Conservation (phyloP, 2,888 invertebrate species). For the Dascillus cervinus region DNA sequence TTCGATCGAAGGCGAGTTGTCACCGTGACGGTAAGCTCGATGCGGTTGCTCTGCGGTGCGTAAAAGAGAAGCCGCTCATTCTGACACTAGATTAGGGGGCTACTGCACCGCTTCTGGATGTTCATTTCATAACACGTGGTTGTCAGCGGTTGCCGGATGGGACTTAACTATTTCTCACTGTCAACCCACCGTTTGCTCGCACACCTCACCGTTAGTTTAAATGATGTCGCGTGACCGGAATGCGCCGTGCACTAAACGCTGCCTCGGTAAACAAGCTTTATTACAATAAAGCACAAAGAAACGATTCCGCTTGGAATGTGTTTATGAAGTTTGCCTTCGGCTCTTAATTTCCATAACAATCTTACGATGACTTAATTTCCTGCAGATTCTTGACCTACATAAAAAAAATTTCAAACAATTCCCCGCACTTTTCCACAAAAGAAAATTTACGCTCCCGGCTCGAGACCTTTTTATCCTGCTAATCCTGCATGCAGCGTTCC, state of each 20-base stretch:
- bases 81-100: slow-evolving; percentile 15
- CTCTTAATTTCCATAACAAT: slow-evolving; percentile 11
- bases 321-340: slow-evolving; percentile 13
- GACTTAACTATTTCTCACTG: slow-evolving; percentile 38
- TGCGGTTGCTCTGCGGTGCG: slow-evolving; percentile 12
- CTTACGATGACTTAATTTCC: too few species aligned
- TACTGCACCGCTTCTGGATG: slow-evolving; percentile 10
- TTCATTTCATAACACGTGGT: slow-evolving; percentile 24
- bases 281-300: slow-evolving; percentile 25
- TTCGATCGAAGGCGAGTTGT: slow-evolving; percentile 8
- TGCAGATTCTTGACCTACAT: too few species aligned
- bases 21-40: slow-evolving; percentile 14
- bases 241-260: slow-evolving; percentile 21
- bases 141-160: slow-evolving; percentile 37
- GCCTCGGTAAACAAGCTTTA: slow-evolving; percentile 22
- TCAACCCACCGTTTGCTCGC: slow-evolving; percentile 35
- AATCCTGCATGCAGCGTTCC: too few species aligned
- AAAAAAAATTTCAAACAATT: too few species aligned
- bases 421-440: too few species aligned
- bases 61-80: slow-evolving; percentile 12
- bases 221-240: slow-evolving; percentile 37
- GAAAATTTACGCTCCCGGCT: too few species aligned
- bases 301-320: slow-evolving; percentile 15
- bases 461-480: too few species aligned
- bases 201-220: slow-evolving; percentile 32